Percentiles rank a stretch among this genome's conserved stretches.
These are phyloP conservation scores for Ptychoptera albimana DNA, from an alignment of 2,888 invertebrate genomes.

Conservation along the genomic window DNA sequence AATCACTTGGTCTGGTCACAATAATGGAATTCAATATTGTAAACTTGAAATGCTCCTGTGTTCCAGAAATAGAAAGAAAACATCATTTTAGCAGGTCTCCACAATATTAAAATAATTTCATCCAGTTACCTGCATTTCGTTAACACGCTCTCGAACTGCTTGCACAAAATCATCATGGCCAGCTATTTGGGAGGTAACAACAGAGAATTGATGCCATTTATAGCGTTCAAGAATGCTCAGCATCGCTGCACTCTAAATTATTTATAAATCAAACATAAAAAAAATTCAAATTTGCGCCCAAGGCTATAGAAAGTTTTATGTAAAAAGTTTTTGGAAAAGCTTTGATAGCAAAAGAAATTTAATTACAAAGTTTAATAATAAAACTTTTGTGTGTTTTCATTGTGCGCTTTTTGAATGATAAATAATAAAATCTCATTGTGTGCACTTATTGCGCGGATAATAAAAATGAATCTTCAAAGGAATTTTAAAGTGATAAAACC, in stretches of 20 bases:
- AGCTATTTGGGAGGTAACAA: constrained; percentile 84
- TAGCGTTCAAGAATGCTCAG: constrained; percentile 85
- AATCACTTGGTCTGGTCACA: constrained; percentile 60
- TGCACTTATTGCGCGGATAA: too few relatives aligned
- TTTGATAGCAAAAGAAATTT: too few relatives aligned
- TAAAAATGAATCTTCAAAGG: not conserved
- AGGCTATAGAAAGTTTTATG: too few relatives aligned
- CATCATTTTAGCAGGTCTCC: not conserved
- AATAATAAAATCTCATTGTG: too few relatives aligned
- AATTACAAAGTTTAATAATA: too few relatives aligned
- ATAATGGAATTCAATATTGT: constrained; percentile 75
- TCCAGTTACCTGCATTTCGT: constrained; percentile 52
- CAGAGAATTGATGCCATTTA: constrained; percentile 92
- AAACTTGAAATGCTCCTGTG: constrained; percentile 57
- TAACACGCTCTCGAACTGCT: constrained; percentile 75
- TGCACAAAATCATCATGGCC: constrained; percentile 93
- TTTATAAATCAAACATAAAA: too few relatives aligned
- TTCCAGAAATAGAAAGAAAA: constrained; percentile 19
- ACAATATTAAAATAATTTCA: not conserved
- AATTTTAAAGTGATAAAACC: not conserved
- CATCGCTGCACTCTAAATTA: constrained; percentile 68
- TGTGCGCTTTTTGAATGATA: too few relatives aligned
- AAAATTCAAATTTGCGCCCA: too few relatives aligned
- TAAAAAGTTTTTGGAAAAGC: too few relatives aligned
- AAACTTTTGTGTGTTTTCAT: too few relatives aligned